Percentiles rank a stretch among this genome's conserved stretches.
Conservation (phyloP, 2,113 vertebrate genomes). For the Petrocephalus zakoni region DNA sequence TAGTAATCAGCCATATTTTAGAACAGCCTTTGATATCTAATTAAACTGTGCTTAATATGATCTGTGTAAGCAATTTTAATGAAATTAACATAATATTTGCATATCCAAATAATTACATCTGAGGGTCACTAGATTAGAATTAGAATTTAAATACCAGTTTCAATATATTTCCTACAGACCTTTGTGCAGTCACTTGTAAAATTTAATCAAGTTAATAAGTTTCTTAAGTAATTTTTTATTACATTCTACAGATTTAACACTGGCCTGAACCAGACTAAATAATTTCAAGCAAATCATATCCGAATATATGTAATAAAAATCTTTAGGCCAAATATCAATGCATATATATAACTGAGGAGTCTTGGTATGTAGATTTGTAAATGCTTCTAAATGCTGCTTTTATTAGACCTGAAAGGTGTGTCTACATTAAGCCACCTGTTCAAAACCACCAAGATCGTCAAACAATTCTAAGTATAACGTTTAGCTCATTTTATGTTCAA, state of each 20-base stretch:
- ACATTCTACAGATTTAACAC: neutral
- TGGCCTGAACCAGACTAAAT: neutral
- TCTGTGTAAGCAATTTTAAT: neutral
- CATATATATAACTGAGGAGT: neutral
- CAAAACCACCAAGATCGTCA: neutral
- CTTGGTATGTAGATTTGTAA: neutral
- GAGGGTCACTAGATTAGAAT: neutral
- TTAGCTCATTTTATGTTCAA: neutral
- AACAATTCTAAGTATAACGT: neutral
- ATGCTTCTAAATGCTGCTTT: neutral
- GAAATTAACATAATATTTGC: neutral
- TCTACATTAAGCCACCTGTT: neutral
- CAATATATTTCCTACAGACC: neutral
- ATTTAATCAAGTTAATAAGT: neutral
- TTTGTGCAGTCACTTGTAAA: neutral
- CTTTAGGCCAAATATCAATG: neutral
- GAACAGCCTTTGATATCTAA: neutral
- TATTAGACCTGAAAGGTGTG: neutral
- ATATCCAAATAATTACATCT: neutral
- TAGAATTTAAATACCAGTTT: slow-evolving; percentile 4
- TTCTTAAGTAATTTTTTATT: neutral
- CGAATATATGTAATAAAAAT: neutral
- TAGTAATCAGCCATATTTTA: neutral
- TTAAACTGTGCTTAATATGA: neutral
- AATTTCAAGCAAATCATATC: neutral